Conservation (phyloP, 2,797 vertebrate species). For the Acipenser ruthenus region DNA sequence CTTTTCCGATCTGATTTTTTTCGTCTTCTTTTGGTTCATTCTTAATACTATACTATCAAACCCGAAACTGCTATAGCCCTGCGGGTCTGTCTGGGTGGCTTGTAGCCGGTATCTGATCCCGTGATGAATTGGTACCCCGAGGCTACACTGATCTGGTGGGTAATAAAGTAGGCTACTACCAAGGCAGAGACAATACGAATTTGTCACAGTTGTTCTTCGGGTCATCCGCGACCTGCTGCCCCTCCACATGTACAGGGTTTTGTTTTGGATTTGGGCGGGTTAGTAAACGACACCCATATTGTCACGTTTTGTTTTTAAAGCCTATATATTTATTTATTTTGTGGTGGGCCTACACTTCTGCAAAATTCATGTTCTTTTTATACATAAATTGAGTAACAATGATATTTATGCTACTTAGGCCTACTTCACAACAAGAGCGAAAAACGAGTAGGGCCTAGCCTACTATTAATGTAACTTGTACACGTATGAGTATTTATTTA, state of each 20-base stretch:
- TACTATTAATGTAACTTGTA: too few relatives aligned
- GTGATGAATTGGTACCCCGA: constrained; percentile 69
- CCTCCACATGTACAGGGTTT: constrained; percentile 22
- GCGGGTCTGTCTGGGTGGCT: constrained; percentile 49
- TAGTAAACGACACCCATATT: constrained; percentile 16
- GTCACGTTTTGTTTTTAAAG: too few relatives aligned
- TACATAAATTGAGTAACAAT: too few relatives aligned
- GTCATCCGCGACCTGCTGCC: constrained; percentile 50
- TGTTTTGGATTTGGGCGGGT: constrained; percentile 8
- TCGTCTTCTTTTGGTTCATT: constrained; percentile 2
- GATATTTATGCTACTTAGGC: too few relatives aligned
- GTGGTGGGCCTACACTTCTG: too few relatives aligned
- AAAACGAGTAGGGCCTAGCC: too few relatives aligned
- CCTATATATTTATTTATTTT: too few relatives aligned
- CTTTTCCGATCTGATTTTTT: too few relatives aligned
- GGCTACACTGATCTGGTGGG: constrained; percentile 55
- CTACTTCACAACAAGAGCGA: too few relatives aligned
- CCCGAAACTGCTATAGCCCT: constrained; percentile 47
- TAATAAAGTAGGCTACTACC: constrained; percentile 37
- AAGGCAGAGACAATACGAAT: constrained; percentile 68
- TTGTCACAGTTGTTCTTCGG: constrained; percentile 56
- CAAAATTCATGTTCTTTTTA: too few relatives aligned
- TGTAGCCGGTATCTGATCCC: constrained; percentile 43
- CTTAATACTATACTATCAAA: constrained; percentile 36
- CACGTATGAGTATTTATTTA: too few relatives aligned